These are phyloP conservation scores for Agonopterix arenella DNA, from an alignment of 2,888 invertebrate genomes.

Conservation along the genomic window DNA sequence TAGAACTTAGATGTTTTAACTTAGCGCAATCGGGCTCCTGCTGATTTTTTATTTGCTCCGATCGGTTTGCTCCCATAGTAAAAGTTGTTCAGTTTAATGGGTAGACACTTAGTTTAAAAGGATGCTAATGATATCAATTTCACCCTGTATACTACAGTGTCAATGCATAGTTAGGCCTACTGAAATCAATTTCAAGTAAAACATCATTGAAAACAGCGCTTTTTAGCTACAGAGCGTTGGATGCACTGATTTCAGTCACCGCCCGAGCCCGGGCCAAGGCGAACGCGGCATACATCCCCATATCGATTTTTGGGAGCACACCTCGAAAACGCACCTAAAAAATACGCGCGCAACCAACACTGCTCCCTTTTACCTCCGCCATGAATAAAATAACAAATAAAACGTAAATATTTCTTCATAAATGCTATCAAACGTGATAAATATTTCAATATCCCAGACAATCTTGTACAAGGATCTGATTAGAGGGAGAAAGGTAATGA, in stretches of 20 bases:
- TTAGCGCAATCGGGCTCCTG: no score
- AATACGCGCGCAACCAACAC: conserved; percentile 10
- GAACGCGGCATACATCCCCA: conserved; percentile 14
- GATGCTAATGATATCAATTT: no score
- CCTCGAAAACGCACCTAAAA: conserved; percentile 4
- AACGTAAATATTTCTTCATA: conserved; percentile 13
- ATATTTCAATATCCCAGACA: conserved; percentile 21
- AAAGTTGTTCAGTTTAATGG: no score
- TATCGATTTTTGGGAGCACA: conserved; percentile 1
- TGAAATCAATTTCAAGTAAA: no score
- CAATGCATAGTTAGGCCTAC: no score
- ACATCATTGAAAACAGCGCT: neutral
- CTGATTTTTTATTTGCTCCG: no score
- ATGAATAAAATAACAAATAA: conserved; percentile 28
- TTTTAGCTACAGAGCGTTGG: neutral
- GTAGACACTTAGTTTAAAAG: no score
- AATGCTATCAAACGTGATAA: conserved; percentile 19
- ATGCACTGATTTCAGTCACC: conserved; percentile 34
- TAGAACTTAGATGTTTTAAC: no score
- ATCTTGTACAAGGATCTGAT: conserved; percentile 22
- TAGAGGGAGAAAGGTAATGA: conserved; percentile 24
- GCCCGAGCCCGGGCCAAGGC: conserved; percentile 50
- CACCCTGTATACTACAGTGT: no score
- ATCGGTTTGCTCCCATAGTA: no score
- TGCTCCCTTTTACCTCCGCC: conserved; percentile 1